Percentiles rank a stretch among this genome's conserved stretches.
These are phyloP conservation scores for Larimichthys crocea DNA, from an alignment of 2,113 vertebrate species.

Conservation along the genomic window DNA sequence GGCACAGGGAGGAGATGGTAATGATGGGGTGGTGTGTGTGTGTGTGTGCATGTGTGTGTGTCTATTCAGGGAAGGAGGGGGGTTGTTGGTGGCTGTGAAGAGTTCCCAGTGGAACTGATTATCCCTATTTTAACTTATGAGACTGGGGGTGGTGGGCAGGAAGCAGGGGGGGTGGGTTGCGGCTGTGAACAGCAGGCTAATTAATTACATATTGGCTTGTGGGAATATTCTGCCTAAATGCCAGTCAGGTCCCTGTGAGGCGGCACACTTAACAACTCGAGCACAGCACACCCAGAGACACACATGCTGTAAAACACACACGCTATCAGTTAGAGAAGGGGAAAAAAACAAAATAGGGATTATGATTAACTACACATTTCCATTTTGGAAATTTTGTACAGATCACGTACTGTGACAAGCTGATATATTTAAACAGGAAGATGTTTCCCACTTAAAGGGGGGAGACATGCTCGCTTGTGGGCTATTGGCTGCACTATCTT, in stretches of 20 bases:
- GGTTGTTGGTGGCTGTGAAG: slow-evolving; percentile 51
- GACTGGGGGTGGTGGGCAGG: slow-evolving; percentile 45
- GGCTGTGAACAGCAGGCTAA: slow-evolving; percentile 84
- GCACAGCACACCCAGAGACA: slow-evolving; percentile 31
- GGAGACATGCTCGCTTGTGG: neutral
- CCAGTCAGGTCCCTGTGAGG: slow-evolving; percentile 80
- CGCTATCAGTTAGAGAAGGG: neutral
- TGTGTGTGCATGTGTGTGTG: slow-evolving; percentile 8
- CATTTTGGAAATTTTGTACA: neutral
- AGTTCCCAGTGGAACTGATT: slow-evolving; percentile 82
- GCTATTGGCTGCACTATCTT: neutral
- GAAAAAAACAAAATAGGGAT: neutral
- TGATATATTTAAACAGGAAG: neutral
- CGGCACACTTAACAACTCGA: slow-evolving; percentile 73
- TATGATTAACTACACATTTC: neutral
- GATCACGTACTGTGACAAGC: neutral
- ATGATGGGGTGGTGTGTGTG: slow-evolving; percentile 19
- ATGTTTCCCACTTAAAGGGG: slow-evolving; percentile 4
- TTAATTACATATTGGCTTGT: slow-evolving; percentile 89
- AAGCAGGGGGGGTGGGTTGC: slow-evolving; percentile 61
- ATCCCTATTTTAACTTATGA: slow-evolving; percentile 74
- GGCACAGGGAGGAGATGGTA: slow-evolving; percentile 29
- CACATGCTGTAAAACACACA: slow-evolving; percentile 31
- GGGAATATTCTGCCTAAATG: slow-evolving; percentile 87
- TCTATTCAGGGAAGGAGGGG: neutral